Base-by-base conservation (phyloP, 2,888 invertebrate species). In the Nowickia ferox region DNA sequence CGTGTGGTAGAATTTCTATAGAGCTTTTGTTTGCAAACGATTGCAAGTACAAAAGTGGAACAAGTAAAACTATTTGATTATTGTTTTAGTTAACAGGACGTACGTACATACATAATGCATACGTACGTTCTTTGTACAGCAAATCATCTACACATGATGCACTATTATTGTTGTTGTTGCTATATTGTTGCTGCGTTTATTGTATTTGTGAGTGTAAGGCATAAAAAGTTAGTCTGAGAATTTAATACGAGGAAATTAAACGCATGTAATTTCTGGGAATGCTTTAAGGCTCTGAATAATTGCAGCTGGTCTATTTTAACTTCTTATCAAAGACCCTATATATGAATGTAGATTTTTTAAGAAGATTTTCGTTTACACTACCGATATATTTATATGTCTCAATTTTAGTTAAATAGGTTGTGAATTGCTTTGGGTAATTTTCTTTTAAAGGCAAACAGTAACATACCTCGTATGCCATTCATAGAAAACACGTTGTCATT, bases 11-110 rank as follows among this genome's bases (percentile, higher is more conserved):
- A 57, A 59, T 77, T 77, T 83, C 77, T 77, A 72, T 77, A 63
- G 55, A 72, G 30, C 57, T 72, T 82, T 79, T 78, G 61, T 80
- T 76, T 59, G 22, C 42, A 63, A 79, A 55, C 61, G 79, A 84
- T 85, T 75, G 63, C 59, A 74, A 65, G 51, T 40, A 61, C 40
- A 22, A 38, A 71, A 81, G 42, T 72, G 30, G 63, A 74, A 77
- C 48, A 68, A 74, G 38, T 30, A 44, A 76, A 77, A 74, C 51
- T 53, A n/a, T 75, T 80, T 63, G 46, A n/a, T 77, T 80, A 68
- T 84, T 76, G 80, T 80, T 77, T 74, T 69, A 48, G 30, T 51
- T 44, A 59, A 59, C 30, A n/a, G n/a, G n/a, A n/a, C n/a, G n/a
- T n/a, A n/a, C n/a, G n/a, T n/a, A n/a, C n/a, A n/a, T n/a, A n/a